Conservation (phyloP, 1,140 invertebrate species). For the Maconellicoccus hirsutus region DNA sequence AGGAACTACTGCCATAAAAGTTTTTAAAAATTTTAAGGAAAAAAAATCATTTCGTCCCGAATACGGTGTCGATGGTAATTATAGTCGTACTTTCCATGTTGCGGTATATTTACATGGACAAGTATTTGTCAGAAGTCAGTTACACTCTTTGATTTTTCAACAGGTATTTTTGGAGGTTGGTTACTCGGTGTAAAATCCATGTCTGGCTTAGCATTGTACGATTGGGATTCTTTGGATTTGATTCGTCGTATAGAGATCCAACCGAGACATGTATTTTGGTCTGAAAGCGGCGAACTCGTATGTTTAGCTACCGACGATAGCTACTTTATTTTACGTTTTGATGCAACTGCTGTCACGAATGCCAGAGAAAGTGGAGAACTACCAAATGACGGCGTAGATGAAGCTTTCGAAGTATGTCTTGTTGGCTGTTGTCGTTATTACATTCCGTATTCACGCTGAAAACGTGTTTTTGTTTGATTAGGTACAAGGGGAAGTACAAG, state of each 20-base stretch:
- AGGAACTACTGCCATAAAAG: slow-evolving; percentile 75
- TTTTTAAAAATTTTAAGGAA: slow-evolving; percentile 98
- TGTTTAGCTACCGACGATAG: slow-evolving; percentile 91
- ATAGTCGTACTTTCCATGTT: too few relatives aligned
- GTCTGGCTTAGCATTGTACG: slow-evolving; percentile 88
- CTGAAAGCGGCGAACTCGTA: slow-evolving; percentile 87
- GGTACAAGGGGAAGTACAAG: slow-evolving; percentile 77
- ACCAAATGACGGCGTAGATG: slow-evolving; percentile 78
- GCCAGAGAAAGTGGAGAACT: slow-evolving; percentile 32
- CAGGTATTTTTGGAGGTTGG: slow-evolving; percentile 89
- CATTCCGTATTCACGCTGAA: neutral
- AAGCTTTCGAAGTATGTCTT: slow-evolving; percentile 77
- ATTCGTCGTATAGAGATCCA: slow-evolving; percentile 92
- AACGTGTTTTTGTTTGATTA: slow-evolving; percentile 34
- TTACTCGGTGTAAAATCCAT: slow-evolving; percentile 89
- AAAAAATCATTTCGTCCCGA: slow-evolving; percentile 90
- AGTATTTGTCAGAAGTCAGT: too few relatives aligned
- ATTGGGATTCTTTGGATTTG: slow-evolving; percentile 90
- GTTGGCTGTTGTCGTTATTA: neutral
- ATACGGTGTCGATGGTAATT: slow-evolving; percentile 78
- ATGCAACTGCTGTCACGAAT: slow-evolving; percentile 61
- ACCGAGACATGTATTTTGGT: slow-evolving; percentile 91
- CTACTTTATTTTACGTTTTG: slow-evolving; percentile 91
- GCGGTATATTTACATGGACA: too few relatives aligned
- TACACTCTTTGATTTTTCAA: slow-evolving; percentile 28